Evolutionary conservation across 2,113 vertebrate species (phyloP).

Genomic region (Hydrolagus affinis): DNA sequence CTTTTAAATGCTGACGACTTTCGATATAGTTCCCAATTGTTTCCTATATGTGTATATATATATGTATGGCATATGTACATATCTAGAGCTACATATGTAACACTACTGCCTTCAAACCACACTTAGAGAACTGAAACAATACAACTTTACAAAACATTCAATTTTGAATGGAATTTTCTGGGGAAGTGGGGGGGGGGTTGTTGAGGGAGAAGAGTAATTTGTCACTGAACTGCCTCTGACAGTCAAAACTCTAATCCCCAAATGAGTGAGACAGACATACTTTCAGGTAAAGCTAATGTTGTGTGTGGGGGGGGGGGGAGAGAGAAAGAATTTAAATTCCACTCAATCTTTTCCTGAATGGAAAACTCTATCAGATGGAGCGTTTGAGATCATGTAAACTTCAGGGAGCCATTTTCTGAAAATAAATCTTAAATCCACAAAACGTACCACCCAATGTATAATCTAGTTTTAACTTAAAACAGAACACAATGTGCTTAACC

Average conservation of each 20-base stretch:
- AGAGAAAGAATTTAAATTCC: background rate
- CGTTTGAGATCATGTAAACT: background rate
- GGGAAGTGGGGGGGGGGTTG: no score
- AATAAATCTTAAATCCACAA: background rate
- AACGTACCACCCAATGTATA: background rate
- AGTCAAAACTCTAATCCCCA: background rate
- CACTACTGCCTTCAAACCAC: no score
- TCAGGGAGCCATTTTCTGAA: background rate
- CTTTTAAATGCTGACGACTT: no score
- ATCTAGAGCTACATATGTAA: no score
- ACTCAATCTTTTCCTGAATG: background rate
- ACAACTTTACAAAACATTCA: no score
- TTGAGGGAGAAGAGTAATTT: no score
- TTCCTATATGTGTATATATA: no score
- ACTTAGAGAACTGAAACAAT: no score
- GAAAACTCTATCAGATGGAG: background rate
- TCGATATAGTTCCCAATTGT: no score
- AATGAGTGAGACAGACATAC: background rate
- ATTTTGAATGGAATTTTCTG: no score
- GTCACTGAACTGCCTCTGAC: background rate
- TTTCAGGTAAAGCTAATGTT: background rate
- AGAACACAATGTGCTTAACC: background rate
- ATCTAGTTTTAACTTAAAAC: background rate
- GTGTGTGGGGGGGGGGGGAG: background rate
- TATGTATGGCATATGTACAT: no score